These are phyloP conservation scores for Okapia johnstoni DNA, from an alignment of 2,113 vertebrate genomes.

Conservation along the genomic window DNA sequence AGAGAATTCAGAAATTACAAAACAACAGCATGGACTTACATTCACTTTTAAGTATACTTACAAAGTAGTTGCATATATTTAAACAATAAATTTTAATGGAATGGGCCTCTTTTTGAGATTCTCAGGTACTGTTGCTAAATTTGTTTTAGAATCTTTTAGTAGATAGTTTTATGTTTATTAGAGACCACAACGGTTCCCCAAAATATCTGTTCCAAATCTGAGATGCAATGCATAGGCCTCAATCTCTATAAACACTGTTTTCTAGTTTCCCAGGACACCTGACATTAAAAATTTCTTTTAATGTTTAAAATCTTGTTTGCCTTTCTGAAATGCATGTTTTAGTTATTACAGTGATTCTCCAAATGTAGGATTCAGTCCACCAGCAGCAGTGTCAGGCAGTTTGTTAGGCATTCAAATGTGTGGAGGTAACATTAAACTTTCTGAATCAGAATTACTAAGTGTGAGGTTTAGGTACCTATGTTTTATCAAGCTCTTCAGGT, in stretches of 20 bases:
- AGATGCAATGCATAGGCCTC: not conserved
- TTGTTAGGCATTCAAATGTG: not conserved
- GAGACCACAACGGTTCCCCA: not conserved
- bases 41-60: not conserved
- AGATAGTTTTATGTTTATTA: not conserved
- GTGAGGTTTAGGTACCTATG: not conserved
- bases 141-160: not conserved
- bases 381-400: not conserved
- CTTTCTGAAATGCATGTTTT: not conserved
- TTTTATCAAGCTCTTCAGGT: not conserved
- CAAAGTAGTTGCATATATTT: not conserved
- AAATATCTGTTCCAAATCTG: not conserved
- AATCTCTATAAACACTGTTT: not conserved
- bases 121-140: not conserved
- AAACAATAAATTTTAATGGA: not conserved
- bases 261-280: not conserved
- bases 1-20: not conserved
- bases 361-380: rapidly evolving
- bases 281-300: not conserved
- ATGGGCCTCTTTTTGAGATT: not conserved
- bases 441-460: not conserved
- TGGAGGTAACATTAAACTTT: not conserved
- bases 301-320: not conserved
- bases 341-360: not conserved
- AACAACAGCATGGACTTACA: not conserved